Evolutionary conservation across 2,797 vertebrate genomes (phyloP).

Genomic region (Lagorchestes hirsutus): DNA sequence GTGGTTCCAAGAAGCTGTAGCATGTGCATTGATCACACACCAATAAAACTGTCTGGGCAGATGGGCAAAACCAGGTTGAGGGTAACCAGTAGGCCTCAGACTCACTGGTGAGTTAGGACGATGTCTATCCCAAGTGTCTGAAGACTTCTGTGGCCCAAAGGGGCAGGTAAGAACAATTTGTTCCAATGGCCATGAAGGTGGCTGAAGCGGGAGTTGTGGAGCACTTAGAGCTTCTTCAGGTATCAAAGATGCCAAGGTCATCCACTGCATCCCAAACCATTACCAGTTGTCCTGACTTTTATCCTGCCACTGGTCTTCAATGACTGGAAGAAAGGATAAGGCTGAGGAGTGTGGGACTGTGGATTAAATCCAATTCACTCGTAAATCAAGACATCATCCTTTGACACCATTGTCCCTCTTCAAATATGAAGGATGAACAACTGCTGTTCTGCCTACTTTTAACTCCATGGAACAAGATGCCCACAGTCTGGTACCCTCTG

Average conservation of each 20-base stretch:
- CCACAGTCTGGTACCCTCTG: not conserved
- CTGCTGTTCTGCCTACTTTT: not conserved
- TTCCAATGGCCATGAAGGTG: not conserved
- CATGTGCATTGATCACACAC: not conserved
- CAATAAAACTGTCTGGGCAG: not conserved
- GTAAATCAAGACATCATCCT: not conserved
- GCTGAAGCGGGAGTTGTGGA: not conserved
- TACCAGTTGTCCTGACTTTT: not conserved
- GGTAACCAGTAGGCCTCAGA: not conserved
- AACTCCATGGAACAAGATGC: not conserved
- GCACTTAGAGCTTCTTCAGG: not conserved
- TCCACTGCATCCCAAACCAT: not conserved
- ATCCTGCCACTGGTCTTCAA: not conserved
- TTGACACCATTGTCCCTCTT: not conserved
- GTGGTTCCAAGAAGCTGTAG: not conserved
- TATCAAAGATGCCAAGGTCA: not conserved
- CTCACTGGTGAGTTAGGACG: not conserved
- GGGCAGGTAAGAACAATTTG: not conserved
- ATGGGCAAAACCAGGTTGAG: not conserved
- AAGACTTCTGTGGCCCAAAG: not conserved
- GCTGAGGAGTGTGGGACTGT: too few species aligned
- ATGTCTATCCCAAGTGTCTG: not conserved
- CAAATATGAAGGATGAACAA: not conserved
- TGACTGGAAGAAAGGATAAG: not conserved
- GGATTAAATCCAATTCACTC: not conserved